These are phyloP conservation scores for Tromatobia lineatoria DNA, from an alignment of 2,888 invertebrate species.

Conservation along the genomic window DNA sequence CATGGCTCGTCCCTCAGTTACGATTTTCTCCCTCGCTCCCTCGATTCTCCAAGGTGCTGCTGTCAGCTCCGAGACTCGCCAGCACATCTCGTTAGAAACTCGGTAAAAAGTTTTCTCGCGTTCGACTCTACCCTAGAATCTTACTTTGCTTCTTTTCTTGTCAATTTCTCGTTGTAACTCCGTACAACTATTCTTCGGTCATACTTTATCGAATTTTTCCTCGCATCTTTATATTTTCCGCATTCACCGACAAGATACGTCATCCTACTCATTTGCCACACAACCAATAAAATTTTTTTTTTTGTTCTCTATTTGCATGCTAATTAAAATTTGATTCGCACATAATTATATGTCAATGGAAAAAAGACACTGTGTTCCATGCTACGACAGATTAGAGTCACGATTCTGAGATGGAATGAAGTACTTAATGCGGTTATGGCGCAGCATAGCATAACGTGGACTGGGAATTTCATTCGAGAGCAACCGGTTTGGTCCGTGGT, in stretches of 20 bases:
- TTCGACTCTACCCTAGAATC: slow-evolving; percentile 53
- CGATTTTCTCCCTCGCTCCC: slow-evolving; percentile 41
- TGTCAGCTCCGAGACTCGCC: slow-evolving; percentile 39
- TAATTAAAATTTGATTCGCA: background rate
- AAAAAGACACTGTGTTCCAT: background rate
- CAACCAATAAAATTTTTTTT: background rate
- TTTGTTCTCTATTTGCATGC: background rate
- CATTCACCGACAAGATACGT: background rate
- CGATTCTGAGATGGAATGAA: too few species aligned
- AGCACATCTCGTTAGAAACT: slow-evolving; percentile 78
- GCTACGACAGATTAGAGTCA: too few species aligned
- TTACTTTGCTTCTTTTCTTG: slow-evolving; percentile 47
- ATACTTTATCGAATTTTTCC: slow-evolving; percentile 33
- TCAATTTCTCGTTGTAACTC: slow-evolving; percentile 33
- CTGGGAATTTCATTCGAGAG: too few species aligned
- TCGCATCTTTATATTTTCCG: background rate
- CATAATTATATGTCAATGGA: background rate
- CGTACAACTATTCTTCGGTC: slow-evolving; percentile 36
- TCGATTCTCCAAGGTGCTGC: slow-evolving; percentile 35
- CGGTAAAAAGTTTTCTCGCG: slow-evolving; percentile 73
- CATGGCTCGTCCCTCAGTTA: slow-evolving; percentile 34
- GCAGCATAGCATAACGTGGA: too few species aligned
- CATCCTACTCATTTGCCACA: background rate
- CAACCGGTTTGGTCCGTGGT: too few species aligned
- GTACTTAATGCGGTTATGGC: too few species aligned